Conservation (phyloP, 2,113 vertebrate species). For the Vireo altiloquus region DNA sequence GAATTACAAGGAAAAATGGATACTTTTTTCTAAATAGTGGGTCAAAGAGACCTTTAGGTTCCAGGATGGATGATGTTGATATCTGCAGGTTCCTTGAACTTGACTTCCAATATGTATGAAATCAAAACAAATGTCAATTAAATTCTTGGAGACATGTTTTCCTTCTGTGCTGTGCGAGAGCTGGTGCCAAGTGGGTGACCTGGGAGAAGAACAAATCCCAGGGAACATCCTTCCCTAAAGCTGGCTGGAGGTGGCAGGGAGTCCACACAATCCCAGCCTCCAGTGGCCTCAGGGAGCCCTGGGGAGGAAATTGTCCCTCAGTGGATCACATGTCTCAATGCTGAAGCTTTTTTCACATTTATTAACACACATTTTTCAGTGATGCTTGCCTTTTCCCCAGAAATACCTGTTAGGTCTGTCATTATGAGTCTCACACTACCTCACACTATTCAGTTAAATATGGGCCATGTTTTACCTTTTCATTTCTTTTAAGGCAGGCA, state of each 20-base stretch:
- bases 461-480: background rate
- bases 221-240: background rate
- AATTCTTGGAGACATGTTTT: background rate
- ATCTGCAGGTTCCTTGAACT: background rate
- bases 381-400: background rate
- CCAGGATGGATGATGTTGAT: background rate
- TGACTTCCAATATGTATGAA: background rate
- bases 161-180: background rate
- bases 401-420: background rate
- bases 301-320: background rate
- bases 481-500: background rate
- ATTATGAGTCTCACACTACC: background rate
- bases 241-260: accelerated
- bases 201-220: background rate
- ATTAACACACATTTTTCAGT: background rate
- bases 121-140: background rate
- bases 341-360: background rate
- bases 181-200: accelerated
- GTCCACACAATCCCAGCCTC: accelerated
- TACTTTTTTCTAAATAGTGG: background rate
- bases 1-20: background rate
- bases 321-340: accelerated
- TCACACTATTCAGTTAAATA: background rate
- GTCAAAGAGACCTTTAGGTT: background rate
- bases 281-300: background rate